Percentiles rank a stretch among this genome's conserved stretches.
phyloP scores from a whole-genome alignment of 2,888 invertebrate species.

The Meteorus colon region DNA sequence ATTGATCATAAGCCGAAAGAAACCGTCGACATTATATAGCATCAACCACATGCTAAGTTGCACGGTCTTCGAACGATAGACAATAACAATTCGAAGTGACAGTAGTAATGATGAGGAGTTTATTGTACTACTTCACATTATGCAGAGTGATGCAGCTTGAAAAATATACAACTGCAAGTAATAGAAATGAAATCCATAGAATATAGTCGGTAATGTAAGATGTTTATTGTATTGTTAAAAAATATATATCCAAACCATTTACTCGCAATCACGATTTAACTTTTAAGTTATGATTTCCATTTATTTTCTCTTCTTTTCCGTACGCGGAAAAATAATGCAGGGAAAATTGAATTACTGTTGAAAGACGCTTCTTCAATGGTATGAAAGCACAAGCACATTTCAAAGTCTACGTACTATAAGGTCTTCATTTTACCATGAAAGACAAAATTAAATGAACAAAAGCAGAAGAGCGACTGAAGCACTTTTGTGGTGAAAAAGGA shows the following conservation, averaged over 20 bases:
- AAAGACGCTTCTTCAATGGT: neutral
- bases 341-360: neutral
- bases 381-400: neutral
- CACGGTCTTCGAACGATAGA: too few species aligned
- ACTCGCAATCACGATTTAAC: neutral
- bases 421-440: conserved; percentile 17
- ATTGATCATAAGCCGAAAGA: conserved; percentile 58
- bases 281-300: neutral
- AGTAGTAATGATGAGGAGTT: neutral
- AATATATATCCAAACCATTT: neutral
- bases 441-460: conserved; percentile 20
- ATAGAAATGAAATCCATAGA: neutral
- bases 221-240: neutral
- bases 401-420: conserved; percentile 2
- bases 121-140: neutral
- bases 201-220: neutral
- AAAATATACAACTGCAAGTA: neutral
- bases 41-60: neutral
- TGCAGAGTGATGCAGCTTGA: neutral
- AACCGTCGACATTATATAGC: neutral
- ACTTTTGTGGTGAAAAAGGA: conserved; percentile 24
- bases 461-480: conserved; percentile 19
- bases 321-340: neutral
- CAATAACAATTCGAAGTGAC: too few species aligned
- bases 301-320: neutral